phyloP scores from a whole-genome alignment of 2,888 invertebrate species.

The Drosophila meridiana region DNA sequence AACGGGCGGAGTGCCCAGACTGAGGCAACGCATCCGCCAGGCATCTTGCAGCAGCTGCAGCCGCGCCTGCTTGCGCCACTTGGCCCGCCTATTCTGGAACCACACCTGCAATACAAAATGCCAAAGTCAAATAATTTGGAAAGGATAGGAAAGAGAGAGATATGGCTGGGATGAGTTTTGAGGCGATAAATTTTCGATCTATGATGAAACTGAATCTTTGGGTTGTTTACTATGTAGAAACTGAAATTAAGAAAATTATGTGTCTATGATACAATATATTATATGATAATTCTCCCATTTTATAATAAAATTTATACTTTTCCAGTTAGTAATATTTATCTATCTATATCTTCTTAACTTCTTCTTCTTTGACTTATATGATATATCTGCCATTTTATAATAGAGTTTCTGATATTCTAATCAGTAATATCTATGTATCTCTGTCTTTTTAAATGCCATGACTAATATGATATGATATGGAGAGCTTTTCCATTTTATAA shows the following conservation, averaged over 20 bases:
- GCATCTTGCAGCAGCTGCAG: slow-evolving; percentile 94
- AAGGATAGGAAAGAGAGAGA: background rate
- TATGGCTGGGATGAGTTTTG: background rate
- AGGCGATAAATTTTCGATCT: background rate
- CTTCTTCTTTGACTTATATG: too few relatives aligned
- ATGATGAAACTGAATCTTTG: background rate
- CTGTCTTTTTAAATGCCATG: too few relatives aligned
- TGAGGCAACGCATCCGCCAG: slow-evolving; percentile 95
- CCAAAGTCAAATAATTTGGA: background rate
- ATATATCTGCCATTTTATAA: background rate
- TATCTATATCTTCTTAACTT: too few relatives aligned
- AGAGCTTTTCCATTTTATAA: too few relatives aligned
- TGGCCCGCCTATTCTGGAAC: slow-evolving; percentile 96
- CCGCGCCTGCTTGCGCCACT: slow-evolving; percentile 95
- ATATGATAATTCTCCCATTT: background rate
- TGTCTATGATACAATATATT: too few relatives aligned
- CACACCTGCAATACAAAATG: slow-evolving; percentile 88
- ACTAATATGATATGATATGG: too few relatives aligned
- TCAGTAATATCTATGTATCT: background rate
- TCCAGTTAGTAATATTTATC: too few relatives aligned
- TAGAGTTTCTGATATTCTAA: background rate
- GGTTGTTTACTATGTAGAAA: background rate
- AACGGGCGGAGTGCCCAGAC: slow-evolving; percentile 88
- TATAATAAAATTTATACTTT: background rate
- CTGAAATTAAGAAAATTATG: too few relatives aligned